phyloP scores from a whole-genome alignment of 2,797 vertebrate genomes.

The Semaprochilodus insignis region DNA sequence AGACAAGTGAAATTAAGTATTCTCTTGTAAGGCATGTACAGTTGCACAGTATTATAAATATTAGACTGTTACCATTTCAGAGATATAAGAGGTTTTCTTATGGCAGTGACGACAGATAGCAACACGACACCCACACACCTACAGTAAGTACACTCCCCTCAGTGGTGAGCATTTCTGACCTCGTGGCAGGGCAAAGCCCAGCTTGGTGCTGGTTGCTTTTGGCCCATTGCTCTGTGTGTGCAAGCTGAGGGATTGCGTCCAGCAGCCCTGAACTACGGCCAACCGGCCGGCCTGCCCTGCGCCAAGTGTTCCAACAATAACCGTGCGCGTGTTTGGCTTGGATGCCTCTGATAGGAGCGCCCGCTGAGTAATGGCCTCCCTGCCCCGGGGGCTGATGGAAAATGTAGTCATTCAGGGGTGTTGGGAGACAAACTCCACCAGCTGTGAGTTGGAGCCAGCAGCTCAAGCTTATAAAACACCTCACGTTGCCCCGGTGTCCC shows the following conservation, averaged over 20 bases:
- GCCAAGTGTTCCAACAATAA: slow-evolving; percentile 59
- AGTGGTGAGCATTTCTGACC: slow-evolving; percentile 45
- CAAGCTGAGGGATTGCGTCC: slow-evolving; percentile 42
- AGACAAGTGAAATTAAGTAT: too few relatives aligned
- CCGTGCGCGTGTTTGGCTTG: slow-evolving; percentile 57
- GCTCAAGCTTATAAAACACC: slow-evolving; percentile 1
- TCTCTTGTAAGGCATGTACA: too few relatives aligned
- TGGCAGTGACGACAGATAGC: neutral
- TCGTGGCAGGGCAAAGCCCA: slow-evolving; percentile 51
- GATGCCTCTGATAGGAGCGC: slow-evolving; percentile 40
- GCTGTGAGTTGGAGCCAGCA: slow-evolving; percentile 25
- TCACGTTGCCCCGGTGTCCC: neutral
- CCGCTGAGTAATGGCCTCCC: slow-evolving; percentile 27
- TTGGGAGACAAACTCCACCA: slow-evolving; percentile 44
- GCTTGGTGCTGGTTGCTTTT: slow-evolving; percentile 58
- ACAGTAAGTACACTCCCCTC: slow-evolving; percentile 16
- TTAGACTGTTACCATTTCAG: too few relatives aligned
- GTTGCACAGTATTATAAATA: too few relatives aligned
- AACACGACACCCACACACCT: slow-evolving; percentile 20
- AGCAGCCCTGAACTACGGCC: slow-evolving; percentile 7
- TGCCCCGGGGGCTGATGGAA: slow-evolving; percentile 35
- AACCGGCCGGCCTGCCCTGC: slow-evolving; percentile 39
- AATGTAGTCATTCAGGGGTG: slow-evolving; percentile 46
- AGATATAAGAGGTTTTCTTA: neutral
- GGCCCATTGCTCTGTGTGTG: slow-evolving; percentile 39